A percentile compares a stretch with the other conserved stretches of the same genome.
Conservation (phyloP, 2,797 vertebrate species). For the Anguilla megastoma region DNA sequence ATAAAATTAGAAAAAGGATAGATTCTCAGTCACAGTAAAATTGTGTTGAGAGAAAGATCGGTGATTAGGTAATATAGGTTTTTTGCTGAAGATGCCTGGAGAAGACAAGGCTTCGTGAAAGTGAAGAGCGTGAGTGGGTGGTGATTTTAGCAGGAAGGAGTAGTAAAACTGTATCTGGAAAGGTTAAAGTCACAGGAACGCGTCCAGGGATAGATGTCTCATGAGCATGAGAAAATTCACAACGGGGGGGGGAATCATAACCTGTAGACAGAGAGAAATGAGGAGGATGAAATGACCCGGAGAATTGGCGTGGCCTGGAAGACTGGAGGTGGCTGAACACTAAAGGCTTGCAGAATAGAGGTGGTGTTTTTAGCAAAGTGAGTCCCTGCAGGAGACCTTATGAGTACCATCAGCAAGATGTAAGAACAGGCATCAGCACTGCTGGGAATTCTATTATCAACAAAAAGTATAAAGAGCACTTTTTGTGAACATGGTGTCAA, state of each 20-base stretch:
- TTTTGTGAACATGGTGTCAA: background rate
- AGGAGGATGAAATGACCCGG: background rate
- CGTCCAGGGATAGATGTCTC: background rate
- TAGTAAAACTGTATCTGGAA: background rate
- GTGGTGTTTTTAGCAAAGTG: background rate
- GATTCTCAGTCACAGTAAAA: background rate
- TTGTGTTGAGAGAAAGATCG: background rate
- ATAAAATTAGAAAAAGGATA: background rate
- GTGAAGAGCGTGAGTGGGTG: background rate
- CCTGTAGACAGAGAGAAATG: background rate
- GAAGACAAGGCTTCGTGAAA: background rate
- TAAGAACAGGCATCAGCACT: background rate
- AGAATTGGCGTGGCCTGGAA: background rate
- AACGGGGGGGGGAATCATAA: background rate
- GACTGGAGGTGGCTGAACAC: background rate
- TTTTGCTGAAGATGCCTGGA: background rate
- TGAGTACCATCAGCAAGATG: background rate
- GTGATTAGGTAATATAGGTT: background rate
- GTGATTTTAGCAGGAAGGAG: background rate
- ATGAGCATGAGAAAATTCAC: background rate
- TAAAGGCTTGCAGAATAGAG: background rate
- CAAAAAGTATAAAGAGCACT: background rate
- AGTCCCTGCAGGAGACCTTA: background rate
- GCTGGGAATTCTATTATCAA: background rate
- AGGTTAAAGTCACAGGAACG: background rate